Conservation (phyloP, 2,113 vertebrate species). For the Marmota monax region DNA sequence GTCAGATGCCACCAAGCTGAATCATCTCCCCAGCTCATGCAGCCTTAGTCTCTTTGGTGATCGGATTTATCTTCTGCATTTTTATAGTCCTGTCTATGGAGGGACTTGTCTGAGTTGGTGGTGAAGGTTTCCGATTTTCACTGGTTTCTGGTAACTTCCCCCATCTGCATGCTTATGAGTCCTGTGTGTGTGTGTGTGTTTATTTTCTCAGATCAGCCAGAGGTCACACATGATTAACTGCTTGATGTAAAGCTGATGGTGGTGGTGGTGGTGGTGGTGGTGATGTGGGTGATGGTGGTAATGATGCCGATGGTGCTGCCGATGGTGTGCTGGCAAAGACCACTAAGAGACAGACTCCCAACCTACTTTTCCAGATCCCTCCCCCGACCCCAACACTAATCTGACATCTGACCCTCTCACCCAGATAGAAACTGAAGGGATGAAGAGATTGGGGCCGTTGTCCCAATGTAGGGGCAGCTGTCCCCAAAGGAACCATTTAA, state of each 20-base stretch:
- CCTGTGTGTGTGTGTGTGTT: too few species aligned
- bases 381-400: neutral
- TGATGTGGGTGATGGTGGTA: rapidly evolving
- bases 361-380: neutral
- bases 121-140: neutral
- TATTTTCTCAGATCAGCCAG: neutral
- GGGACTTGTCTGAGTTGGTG: neutral
- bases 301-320: neutral
- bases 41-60: rapidly evolving
- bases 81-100: neutral
- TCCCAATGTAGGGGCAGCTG: constrained; percentile 40
- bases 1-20: neutral
- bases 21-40: neutral
- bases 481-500: constrained; percentile 76
- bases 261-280: neutral
- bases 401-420: neutral
- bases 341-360: neutral
- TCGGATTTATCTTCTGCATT: neutral
- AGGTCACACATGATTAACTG: neutral
- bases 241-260: neutral
- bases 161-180: neutral
- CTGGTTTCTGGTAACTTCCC: neutral
- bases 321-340: neutral
- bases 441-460: constrained; percentile 65
- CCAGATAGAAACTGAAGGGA: constrained; percentile 50